Base-by-base conservation (phyloP, 2,113 vertebrate species). In the Colinus virginianus region DNA sequence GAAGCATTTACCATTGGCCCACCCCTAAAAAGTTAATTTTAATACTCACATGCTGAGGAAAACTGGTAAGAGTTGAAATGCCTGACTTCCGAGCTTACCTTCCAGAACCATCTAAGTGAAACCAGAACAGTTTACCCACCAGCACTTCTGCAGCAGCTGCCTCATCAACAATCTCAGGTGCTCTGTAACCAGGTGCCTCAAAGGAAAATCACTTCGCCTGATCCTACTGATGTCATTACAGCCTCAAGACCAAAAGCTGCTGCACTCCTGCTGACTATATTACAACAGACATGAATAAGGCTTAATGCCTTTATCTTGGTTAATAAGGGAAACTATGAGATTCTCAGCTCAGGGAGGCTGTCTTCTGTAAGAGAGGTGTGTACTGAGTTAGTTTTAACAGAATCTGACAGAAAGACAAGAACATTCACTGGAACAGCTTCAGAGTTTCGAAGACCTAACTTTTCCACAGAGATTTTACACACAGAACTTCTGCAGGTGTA, bases 121-220 rank as follows among this genome's bases (percentile, higher is more conserved):
- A 8, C 12, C 28, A 20, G 3, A 0, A 0, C 15, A 6, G 0
- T 1, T 1, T 3, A 43, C 4, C 5, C 46, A 42, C 8, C 46
- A 53, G 7, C 30, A 30, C 11, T 25, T 5, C 12, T 16, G 3
- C 36, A 45, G 16, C 56, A 58, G 11, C 15, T 49, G 5, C 32
- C 36, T 72, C 70, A 63, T 13, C 7, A 84, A 7, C 0, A 0
- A 68, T 6, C 36, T 32, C 55, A 36, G 9, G 28, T 13, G 62
- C 36, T 80, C 45, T 75, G n/a, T 21, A 81, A 23, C 5, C 28
- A 63, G 25, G 6, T 8, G 17, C 11, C n/a, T 34, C 55, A 49
- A 34, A 78, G 79, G 23, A 88, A 90, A 91, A 18, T 43, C 28
- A 15, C 8, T 74, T 88, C 88, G 90, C 69, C 87, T 93, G 77